phyloP scores from a whole-genome alignment of 2,797 vertebrate genomes.

The Lepus oiostolus region DNA sequence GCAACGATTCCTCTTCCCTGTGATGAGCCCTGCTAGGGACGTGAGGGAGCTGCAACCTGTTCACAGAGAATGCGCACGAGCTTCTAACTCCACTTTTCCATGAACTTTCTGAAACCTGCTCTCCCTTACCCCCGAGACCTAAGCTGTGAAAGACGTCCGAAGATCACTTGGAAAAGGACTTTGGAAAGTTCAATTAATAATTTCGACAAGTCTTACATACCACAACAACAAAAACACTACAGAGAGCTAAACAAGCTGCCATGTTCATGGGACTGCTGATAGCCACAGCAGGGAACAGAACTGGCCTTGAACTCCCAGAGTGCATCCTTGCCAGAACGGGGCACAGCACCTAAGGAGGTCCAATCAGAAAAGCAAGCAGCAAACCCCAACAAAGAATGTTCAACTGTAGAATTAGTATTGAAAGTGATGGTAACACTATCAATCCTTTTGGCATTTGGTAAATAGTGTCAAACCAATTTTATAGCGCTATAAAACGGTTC shows the following conservation, averaged over 20 bases:
- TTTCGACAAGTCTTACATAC: slow-evolving; percentile 18
- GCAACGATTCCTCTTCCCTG: slow-evolving; percentile 37
- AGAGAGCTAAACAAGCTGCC: slow-evolving; percentile 18
- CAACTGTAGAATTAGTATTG: not conserved
- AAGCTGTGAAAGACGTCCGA: not conserved
- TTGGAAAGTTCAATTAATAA: not conserved
- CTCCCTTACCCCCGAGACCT: not conserved
- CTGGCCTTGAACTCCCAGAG: not conserved
- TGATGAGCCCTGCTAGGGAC: not conserved
- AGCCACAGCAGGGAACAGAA: not conserved
- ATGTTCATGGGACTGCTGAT: not conserved
- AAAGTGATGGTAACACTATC: slow-evolving; percentile 7
- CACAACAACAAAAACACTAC: slow-evolving; percentile 13
- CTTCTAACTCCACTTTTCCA: too few species aligned
- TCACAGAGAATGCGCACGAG: too few species aligned
- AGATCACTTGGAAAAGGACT: slow-evolving; percentile 22
- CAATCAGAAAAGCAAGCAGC: slow-evolving; percentile 18
- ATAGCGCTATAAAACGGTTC: slow-evolving; percentile 34
- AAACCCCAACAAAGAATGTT: not conserved
- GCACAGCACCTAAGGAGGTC: not conserved
- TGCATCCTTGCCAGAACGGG: not conserved
- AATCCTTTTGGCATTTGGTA: slow-evolving; percentile 22
- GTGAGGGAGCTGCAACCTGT: too few species aligned
- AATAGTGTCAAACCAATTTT: slow-evolving; percentile 7
- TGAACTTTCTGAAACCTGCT: too few species aligned